Conservation (phyloP, 2,113 vertebrate species). For the Ceyx cyanopectus region DNA sequence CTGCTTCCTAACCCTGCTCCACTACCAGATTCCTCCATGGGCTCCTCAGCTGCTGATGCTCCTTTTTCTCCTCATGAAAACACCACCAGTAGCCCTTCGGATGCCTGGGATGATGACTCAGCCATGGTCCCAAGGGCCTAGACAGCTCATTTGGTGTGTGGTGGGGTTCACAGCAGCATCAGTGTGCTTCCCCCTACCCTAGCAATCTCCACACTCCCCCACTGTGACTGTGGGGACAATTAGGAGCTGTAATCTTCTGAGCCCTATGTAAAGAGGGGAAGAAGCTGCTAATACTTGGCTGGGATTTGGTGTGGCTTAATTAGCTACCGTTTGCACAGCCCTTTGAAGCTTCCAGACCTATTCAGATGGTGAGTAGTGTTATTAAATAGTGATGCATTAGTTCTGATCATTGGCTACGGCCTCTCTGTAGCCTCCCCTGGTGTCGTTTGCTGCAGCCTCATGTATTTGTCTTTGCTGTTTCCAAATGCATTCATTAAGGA, state of each 20-base stretch:
- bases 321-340: background rate
- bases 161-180: background rate
- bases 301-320: slow-evolving; percentile 32
- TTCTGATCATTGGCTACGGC: background rate
- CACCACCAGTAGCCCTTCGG: background rate
- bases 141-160: background rate
- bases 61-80: background rate
- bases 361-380: background rate
- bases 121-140: background rate
- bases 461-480: background rate
- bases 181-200: background rate
- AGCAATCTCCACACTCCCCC: background rate
- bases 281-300: background rate
- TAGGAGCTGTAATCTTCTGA: background rate
- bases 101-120: background rate
- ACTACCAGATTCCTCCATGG: background rate
- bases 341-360: background rate
- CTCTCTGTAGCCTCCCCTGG: background rate
- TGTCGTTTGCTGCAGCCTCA: background rate
- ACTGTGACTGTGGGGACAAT: background rate
- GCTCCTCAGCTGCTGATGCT: background rate
- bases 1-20: background rate
- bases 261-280: background rate
- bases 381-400: slow-evolving; percentile 20
- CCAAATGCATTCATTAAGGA: background rate